Conservation (phyloP, 1,140 invertebrate genomes). For the Semibalanus balanoides region DNA sequence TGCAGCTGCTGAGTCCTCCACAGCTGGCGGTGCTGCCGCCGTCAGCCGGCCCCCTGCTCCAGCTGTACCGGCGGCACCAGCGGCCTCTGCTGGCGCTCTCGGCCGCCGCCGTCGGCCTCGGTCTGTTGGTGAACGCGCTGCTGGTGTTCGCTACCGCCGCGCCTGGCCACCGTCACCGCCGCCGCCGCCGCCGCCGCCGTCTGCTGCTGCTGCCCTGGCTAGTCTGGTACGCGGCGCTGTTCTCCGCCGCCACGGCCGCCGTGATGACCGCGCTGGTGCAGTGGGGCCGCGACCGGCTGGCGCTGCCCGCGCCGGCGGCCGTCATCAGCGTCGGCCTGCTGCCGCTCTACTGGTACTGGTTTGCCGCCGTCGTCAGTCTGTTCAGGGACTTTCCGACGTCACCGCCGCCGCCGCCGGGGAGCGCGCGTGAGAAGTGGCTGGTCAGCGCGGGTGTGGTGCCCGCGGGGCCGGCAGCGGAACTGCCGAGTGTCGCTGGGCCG, state of each 20-base stretch:
- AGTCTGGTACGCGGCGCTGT: neutral
- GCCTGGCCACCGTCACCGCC: too few relatives aligned
- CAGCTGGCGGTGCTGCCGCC: constrained; percentile 11
- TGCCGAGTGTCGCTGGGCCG: constrained; percentile 4
- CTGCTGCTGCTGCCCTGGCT: neutral
- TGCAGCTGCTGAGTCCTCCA: constrained; percentile 24
- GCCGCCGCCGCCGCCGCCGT: too few relatives aligned
- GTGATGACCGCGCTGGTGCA: constrained; percentile 1
- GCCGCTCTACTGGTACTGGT: neutral
- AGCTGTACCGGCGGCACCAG: constrained; percentile 1
- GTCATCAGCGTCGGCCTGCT: neutral
- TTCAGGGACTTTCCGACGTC: neutral
- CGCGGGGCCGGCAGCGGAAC: constrained; percentile 13
- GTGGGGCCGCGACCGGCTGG: neutral
- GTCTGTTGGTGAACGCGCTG: neutral
- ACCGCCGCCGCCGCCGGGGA: too few relatives aligned
- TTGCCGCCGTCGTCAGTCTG: neutral
- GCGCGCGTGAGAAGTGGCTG: too few relatives aligned
- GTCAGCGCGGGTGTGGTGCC: too few relatives aligned
- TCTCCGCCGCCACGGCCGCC: constrained; percentile 5
- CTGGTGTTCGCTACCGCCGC: neutral
- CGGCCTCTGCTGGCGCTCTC: neutral
- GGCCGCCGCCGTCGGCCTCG: neutral
- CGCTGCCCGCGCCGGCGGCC: neutral
- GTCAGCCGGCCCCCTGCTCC: neutral